Conservation (phyloP, 2,797 vertebrate genomes). For the Spatula clypeata region DNA sequence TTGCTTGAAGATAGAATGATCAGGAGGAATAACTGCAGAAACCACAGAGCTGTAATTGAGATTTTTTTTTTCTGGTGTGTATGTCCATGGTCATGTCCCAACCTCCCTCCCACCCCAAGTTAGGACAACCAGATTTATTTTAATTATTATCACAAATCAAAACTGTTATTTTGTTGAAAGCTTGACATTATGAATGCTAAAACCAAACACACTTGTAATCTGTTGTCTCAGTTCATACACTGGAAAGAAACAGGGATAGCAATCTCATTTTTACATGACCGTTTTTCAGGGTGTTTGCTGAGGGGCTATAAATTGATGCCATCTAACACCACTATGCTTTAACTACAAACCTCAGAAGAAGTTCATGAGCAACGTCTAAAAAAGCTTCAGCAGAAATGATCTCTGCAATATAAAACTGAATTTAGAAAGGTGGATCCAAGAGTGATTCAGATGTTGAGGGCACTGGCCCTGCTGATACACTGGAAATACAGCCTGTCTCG, state of each 20-base stretch:
- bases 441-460: neutral
- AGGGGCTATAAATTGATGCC: neutral
- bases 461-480: neutral
- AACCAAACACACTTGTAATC: neutral
- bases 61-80: too few species aligned
- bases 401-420: neutral
- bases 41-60: rapidly evolving
- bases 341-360: neutral
- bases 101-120: too few species aligned
- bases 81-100: too few species aligned
- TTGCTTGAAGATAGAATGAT: neutral
- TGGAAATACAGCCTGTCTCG: neutral
- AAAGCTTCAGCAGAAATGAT: neutral
- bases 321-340: neutral
- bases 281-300: neutral
- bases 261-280: neutral
- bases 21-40: neutral
- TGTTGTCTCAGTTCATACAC: neutral
- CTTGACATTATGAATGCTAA: neutral
- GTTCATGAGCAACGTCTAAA: neutral
- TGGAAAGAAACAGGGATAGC: neutral
- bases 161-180: neutral
- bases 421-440: neutral
- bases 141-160: neutral
- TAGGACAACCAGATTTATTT: neutral